Evolutionary conservation across 2,888 invertebrate genomes (phyloP), one percentile per base, ranked within the genome.

Genomic region (Papilio protenor): DNA sequence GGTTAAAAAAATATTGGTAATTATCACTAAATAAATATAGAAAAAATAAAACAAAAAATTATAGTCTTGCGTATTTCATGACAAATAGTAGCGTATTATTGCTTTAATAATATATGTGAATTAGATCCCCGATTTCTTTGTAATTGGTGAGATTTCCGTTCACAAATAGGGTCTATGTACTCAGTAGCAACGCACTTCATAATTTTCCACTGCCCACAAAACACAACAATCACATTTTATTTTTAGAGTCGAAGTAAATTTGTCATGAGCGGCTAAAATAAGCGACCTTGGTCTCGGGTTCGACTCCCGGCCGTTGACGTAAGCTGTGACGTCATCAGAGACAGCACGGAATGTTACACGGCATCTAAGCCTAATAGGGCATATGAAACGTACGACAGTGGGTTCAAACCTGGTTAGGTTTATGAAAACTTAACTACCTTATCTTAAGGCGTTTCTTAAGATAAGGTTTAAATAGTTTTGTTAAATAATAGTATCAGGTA

Each of bases 251-350:
- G 45, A 78, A 55, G 78, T 57, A 64, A 57, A 64, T 78, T 75
- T 72, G 75, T 78, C 75, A 77, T 69, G 66, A 45, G 16, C 64
- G 75, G 75, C 61, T 71, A 75, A 75, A 80, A 78, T 78, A 75
- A 77, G 76, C 76, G 74, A 78, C 80, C 80, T 80, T 80, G 80
- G 78, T 80, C 71, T 57, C 80, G 59, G 78, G 80, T 80, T 80
- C 78, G 73, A 77, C 75, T 78, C 78, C 77, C 75, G 76, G 77
- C 69, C 74, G 79, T 75, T 79, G 78, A 77, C 80, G 80, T 78
- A 78, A 80, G 45, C 66, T n/a, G 40, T 77, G 74, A 76, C 72
- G 76, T 74, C 76, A 77, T n/a, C 64, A 27, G 55, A 64, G 52
- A 70, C 45, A 74, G 70, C 75, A 66, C 45, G 61, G 27, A 61